Conservation (phyloP, 1,140 invertebrate genomes). For the Mercenaria mercenaria region DNA sequence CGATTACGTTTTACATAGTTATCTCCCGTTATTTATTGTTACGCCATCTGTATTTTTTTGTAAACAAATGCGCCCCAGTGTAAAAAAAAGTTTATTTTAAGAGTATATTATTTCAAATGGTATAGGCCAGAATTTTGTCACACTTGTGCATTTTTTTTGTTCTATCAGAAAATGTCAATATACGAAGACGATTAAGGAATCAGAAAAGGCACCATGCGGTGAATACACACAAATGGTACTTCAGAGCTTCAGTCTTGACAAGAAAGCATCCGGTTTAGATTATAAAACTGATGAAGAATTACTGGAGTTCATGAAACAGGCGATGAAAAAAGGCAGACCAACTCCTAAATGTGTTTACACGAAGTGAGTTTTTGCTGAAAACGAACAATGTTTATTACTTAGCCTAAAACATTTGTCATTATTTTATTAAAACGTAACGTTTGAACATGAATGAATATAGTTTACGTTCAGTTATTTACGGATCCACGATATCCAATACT, state of each 20-base stretch:
- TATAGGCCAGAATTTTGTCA: no score
- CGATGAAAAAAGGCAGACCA: slow-evolving; percentile 6
- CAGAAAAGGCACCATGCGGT: slow-evolving; percentile 42
- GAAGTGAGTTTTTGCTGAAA: slow-evolving; percentile 26
- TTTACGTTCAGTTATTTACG: no score
- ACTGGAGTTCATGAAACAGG: slow-evolving; percentile 5
- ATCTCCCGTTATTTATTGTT: no score
- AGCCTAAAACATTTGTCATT: neutral
- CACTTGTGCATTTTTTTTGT: neutral
- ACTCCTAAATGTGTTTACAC: slow-evolving; percentile 54
- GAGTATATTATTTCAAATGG: no score
- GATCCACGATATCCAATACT: no score
- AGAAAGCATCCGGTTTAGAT: slow-evolving; percentile 31
- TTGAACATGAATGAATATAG: no score
- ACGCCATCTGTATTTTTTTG: no score
- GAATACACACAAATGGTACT: slow-evolving; percentile 48
- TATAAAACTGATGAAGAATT: slow-evolving; percentile 26
- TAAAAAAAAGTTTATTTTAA: no score
- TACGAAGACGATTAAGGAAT: neutral
- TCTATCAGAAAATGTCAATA: slow-evolving; percentile 43
- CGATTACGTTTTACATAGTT: no score
- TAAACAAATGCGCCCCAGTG: no score
- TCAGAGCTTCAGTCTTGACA: slow-evolving; percentile 18
- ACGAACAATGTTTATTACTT: neutral
- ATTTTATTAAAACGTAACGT: no score